Evolutionary conservation across 1,140 invertebrate genomes (phyloP).

Genomic region (Meloidogyne exigua): DNA sequence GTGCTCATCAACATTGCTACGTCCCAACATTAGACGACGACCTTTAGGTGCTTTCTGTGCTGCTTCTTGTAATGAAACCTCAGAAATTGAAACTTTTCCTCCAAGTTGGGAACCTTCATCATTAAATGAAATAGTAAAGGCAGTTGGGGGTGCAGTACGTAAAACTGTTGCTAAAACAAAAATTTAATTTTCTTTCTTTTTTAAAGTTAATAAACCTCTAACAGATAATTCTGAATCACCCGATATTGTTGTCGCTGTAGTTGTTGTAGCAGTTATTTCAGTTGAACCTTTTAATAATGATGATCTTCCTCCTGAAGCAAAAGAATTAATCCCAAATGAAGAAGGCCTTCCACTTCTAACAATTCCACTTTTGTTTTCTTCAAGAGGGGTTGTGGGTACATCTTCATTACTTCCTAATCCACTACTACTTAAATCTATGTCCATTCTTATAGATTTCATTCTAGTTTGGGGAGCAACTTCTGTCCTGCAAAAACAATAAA

Average conservation of each 20-base stretch:
- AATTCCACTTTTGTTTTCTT: slow-evolving; percentile 12
- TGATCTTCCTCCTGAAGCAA: no score
- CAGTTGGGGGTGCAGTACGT: slow-evolving; percentile 42
- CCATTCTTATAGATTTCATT: slow-evolving; percentile 49
- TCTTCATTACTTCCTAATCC: background rate
- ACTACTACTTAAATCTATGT: slow-evolving; percentile 43
- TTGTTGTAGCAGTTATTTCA: background rate
- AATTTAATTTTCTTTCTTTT: background rate
- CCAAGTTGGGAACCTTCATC: slow-evolving; percentile 20
- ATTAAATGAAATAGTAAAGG: slow-evolving; percentile 48
- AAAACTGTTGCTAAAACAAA: slow-evolving; percentile 27
- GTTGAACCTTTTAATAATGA: background rate
- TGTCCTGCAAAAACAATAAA: no score
- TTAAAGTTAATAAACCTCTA: background rate
- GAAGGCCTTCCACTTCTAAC: slow-evolving; percentile 14
- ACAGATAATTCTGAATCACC: background rate
- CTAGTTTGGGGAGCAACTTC: background rate
- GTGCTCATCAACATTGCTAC: background rate
- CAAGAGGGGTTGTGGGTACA: slow-evolving; percentile 19
- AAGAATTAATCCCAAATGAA: slow-evolving; percentile 2
- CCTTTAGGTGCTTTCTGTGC: slow-evolving; percentile 41
- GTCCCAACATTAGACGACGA: slow-evolving; percentile 32
- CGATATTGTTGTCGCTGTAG: background rate
- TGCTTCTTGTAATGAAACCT: slow-evolving; percentile 41
- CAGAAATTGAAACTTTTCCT: background rate